Conservation (phyloP, 2,113 vertebrate genomes). For the Siniperca knerii region DNA sequence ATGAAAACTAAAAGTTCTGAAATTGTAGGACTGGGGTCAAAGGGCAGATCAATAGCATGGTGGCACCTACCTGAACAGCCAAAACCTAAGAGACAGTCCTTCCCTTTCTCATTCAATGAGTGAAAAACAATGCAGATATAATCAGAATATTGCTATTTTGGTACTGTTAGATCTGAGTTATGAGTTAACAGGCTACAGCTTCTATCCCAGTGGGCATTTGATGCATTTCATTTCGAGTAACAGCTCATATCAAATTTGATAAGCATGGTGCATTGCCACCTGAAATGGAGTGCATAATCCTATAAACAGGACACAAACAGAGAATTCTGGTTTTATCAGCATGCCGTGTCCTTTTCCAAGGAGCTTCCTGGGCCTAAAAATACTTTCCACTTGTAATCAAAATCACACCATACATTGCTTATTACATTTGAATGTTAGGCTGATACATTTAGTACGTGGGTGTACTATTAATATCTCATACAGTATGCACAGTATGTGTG, state of each 20-base stretch:
- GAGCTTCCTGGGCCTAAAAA: constrained; percentile 27
- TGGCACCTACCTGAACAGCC: constrained; percentile 1
- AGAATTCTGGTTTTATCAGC: constrained; percentile 50
- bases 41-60: neutral
- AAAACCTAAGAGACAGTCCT: neutral
- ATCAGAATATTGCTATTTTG: constrained; percentile 17
- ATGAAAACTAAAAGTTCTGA: constrained; percentile 26
- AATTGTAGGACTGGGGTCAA: neutral
- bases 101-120: neutral
- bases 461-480: neutral
- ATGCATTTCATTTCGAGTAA: constrained; percentile 71
- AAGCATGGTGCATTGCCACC: constrained; percentile 48
- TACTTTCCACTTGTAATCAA: neutral
- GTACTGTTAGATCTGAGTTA: constrained; percentile 26
- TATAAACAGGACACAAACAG: constrained; percentile 58
- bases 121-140: constrained; percentile 18
- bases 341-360: constrained; percentile 51
- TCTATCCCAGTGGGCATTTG: constrained; percentile 41
- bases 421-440: neutral
- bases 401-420: neutral
- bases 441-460: neutral
- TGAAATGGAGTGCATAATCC: constrained; percentile 65
- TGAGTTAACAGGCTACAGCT: constrained; percentile 50
- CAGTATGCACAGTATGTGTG: neutral
- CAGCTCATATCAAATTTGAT: constrained; percentile 71